These are phyloP conservation scores for Julus scandinavius DNA, from an alignment of 2,888 invertebrate species.

Conservation along the genomic window DNA sequence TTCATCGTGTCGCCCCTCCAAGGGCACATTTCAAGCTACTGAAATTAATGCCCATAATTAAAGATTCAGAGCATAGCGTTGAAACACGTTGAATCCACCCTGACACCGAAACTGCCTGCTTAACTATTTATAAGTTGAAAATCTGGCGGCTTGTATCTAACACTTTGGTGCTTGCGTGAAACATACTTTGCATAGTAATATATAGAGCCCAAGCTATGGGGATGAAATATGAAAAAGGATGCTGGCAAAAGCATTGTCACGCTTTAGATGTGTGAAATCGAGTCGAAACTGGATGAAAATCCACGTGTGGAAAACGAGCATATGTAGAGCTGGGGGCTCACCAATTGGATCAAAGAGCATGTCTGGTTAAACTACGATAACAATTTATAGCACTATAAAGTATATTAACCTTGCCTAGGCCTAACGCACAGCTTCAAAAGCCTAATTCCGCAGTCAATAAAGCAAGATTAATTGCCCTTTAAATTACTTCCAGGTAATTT, in stretches of 20 bases:
- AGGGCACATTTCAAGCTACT: neutral
- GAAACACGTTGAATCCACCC: neutral
- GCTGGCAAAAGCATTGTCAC: neutral
- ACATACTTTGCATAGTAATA: conserved; percentile 9
- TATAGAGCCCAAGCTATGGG: neutral
- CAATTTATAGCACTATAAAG: conserved; percentile 10
- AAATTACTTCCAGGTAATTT: conserved; percentile 27
- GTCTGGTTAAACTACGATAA: conserved; percentile 27
- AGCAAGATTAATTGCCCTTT: conserved; percentile 33
- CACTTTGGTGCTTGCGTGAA: neutral
- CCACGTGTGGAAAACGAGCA: neutral
- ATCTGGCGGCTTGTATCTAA: neutral
- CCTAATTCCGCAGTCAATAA: conserved; percentile 26
- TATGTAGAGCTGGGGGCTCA: neutral
- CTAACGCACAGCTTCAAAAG: conserved; percentile 18
- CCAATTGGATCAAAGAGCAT: conserved; percentile 19
- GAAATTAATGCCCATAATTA: conserved; percentile 22
- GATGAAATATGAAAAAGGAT: conserved; percentile 21
- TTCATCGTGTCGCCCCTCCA: neutral
- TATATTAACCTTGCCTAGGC: conserved; percentile 8
- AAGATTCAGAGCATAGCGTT: neutral
- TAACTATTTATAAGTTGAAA: conserved; percentile 9
- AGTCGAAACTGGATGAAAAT: neutral
- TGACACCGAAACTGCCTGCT: neutral
- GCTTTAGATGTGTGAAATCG: neutral